A percentile compares a stretch with the other conserved stretches of the same genome.
These are phyloP conservation scores for Hycleus phaleratus DNA, from an alignment of 1,140 invertebrate genomes.

Conservation along the genomic window DNA sequence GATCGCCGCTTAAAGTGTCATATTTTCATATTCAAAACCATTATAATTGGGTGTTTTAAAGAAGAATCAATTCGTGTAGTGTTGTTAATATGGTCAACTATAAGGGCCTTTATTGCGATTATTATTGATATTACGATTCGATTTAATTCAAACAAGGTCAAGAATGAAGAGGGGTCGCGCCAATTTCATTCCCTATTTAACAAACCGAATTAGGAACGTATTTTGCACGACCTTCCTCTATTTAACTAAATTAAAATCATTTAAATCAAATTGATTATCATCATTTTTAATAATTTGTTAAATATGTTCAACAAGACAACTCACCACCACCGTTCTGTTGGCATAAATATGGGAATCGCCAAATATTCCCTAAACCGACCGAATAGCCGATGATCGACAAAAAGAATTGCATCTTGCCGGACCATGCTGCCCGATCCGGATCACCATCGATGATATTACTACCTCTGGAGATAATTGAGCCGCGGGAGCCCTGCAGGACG, in stretches of 20 bases:
- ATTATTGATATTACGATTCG: slow-evolving; percentile 2
- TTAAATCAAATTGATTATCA: too few species aligned
- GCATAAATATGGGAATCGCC: slow-evolving; percentile 91
- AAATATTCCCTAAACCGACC: slow-evolving; percentile 87
- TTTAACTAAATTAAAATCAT: too few species aligned
- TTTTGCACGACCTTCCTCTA: too few species aligned
- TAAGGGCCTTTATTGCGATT: too few species aligned
- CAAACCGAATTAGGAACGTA: too few species aligned
- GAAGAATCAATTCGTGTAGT: too few species aligned
- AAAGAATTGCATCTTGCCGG: slow-evolving; percentile 83
- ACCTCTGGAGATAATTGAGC: slow-evolving; percentile 45
- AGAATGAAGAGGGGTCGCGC: neutral
- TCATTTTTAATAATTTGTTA: too few species aligned
- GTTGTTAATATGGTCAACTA: too few species aligned
- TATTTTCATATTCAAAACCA: too few species aligned
- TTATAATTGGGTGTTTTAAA: too few species aligned
- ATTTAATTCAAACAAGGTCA: slow-evolving; percentile 8
- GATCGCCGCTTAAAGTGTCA: too few species aligned
- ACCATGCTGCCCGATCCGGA: slow-evolving; percentile 67
- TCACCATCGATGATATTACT: slow-evolving; percentile 36
- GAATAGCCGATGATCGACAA: slow-evolving; percentile 85
- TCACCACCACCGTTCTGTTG: slow-evolving; percentile 92
- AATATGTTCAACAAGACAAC: slow-evolving; percentile 30
- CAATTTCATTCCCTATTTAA: too few species aligned
- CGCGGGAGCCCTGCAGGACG: slow-evolving; percentile 48